Evolutionary conservation across 1,140 invertebrate genomes (phyloP).

Genomic region (Pseudomyrmex cubaensis): DNA sequence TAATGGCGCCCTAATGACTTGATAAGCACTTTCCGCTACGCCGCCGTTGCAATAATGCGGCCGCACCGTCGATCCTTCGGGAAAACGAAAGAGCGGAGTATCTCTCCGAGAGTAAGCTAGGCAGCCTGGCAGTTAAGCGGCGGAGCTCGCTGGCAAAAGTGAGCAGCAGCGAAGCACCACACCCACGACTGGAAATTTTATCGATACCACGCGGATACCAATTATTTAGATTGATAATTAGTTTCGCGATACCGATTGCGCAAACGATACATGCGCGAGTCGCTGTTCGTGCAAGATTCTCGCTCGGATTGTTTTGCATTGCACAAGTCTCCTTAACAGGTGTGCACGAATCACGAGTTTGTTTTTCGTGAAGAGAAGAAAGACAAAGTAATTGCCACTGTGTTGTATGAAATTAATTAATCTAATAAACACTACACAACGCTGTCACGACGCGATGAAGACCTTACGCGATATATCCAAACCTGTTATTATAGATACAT

Average conservation of each 20-base stretch:
- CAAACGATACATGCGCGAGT: constrained; percentile 4
- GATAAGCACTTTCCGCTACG: constrained; percentile 63
- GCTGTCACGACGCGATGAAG: constrained; percentile 43
- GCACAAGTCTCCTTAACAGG: constrained; percentile 12
- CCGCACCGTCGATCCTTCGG: constrained; percentile 37
- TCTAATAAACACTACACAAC: constrained; percentile 76
- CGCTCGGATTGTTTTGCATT: not conserved
- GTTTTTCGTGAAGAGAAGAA: not conserved
- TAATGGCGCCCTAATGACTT: constrained; percentile 70
- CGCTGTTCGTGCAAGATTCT: constrained; percentile 4
- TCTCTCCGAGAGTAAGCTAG: constrained; percentile 26
- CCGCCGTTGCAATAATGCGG: constrained; percentile 45
- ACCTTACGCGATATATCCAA: constrained; percentile 60
- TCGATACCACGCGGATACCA: constrained; percentile 54
- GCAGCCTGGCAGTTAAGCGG: constrained; percentile 27
- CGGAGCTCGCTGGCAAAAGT: constrained; percentile 1
- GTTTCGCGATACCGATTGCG: constrained; percentile 44
- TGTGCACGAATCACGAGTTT: constrained; percentile 10
- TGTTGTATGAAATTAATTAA: constrained; percentile 73
- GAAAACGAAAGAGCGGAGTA: constrained; percentile 44
- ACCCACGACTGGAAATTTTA: constrained; percentile 42
- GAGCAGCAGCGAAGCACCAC: constrained; percentile 21
- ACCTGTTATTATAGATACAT: constrained; percentile 74
- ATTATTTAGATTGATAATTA: constrained; percentile 64
- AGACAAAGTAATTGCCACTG: not conserved